phyloP scores from a whole-genome alignment of 2,797 vertebrate species.

The Onychomys leucogaster region DNA sequence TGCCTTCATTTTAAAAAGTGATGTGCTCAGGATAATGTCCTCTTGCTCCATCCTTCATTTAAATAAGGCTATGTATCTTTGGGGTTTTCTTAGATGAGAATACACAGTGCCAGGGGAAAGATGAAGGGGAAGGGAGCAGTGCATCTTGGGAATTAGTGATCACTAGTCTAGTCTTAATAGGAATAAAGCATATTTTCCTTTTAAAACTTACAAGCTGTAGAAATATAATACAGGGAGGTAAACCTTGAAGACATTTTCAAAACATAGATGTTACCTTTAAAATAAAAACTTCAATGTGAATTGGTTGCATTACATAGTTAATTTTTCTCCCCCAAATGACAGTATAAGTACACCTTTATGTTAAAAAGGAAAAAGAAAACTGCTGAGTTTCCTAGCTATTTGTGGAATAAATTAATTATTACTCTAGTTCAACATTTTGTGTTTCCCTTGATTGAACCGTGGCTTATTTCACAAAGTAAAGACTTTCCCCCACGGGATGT shows the following conservation, averaged over 20 bases:
- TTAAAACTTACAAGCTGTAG: constrained; percentile 20
- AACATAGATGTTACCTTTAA: neutral
- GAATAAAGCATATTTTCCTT: constrained; percentile 58
- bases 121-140: neutral
- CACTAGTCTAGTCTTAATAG: constrained; percentile 27
- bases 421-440: neutral
- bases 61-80: constrained; percentile 75
- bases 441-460: neutral
- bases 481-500: too few species aligned
- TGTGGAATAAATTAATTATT: constrained; percentile 4
- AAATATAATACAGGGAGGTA: neutral
- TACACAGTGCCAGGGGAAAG: neutral
- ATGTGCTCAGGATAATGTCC: constrained; percentile 54
- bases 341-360: constrained; percentile 1
- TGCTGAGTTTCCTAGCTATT: neutral
- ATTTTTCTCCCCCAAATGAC: neutral
- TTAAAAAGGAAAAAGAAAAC: constrained; percentile 4
- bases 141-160: constrained; percentile 43
- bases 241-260: neutral
- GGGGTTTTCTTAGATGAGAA: neutral
- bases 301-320: neutral
- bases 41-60: constrained; percentile 75
- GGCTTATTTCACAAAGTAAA: neutral
- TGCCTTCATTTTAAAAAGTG: constrained; percentile 78
- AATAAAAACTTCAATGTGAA: neutral